These are phyloP conservation scores for Cladopsammia gracilis DNA, from an alignment of 64 coral and sea anemone species.

Conservation along the genomic window DNA sequence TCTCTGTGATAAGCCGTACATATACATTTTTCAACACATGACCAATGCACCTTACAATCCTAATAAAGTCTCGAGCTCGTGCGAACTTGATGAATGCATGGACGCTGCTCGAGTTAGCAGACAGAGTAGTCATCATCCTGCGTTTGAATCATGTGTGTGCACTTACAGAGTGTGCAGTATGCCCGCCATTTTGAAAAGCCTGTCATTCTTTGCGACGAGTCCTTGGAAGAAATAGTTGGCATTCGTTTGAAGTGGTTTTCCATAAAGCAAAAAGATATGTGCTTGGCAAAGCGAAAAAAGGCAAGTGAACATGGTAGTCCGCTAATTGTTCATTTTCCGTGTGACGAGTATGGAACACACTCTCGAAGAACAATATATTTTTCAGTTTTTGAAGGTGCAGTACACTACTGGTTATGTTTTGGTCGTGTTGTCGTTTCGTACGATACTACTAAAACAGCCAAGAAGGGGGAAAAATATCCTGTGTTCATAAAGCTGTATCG, in stretches of 20 bases:
- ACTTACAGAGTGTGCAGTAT: slow-evolving; percentile 17
- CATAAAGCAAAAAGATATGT: not conserved
- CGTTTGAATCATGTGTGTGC: slow-evolving; percentile 23
- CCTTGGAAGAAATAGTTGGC: not conserved
- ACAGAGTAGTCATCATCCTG: slow-evolving; percentile 33
- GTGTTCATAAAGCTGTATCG: slow-evolving; percentile 14
- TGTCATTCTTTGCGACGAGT: not conserved
- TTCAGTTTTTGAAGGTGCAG: slow-evolving; percentile 31
- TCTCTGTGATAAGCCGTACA: slow-evolving; percentile 34
- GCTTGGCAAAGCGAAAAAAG: not conserved
- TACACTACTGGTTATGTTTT: slow-evolving; percentile 33
- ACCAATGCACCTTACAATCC: not conserved
- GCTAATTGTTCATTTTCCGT: not conserved
- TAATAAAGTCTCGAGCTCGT: not conserved
- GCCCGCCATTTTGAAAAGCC: not conserved
- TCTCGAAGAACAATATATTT: not conserved
- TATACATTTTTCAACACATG: slow-evolving; percentile 10
- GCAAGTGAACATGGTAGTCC: not conserved
- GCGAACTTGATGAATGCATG: slow-evolving; percentile 6
- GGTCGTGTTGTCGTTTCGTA: not conserved
- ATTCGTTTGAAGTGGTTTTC: slow-evolving; percentile 5
- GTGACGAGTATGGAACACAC: not conserved
- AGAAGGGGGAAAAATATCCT: not conserved
- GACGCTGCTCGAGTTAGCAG: slow-evolving; percentile 16
- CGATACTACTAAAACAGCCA: not conserved